Base-by-base conservation (phyloP, 2,113 vertebrate genomes). In the Phylloscopus trochilus region DNA sequence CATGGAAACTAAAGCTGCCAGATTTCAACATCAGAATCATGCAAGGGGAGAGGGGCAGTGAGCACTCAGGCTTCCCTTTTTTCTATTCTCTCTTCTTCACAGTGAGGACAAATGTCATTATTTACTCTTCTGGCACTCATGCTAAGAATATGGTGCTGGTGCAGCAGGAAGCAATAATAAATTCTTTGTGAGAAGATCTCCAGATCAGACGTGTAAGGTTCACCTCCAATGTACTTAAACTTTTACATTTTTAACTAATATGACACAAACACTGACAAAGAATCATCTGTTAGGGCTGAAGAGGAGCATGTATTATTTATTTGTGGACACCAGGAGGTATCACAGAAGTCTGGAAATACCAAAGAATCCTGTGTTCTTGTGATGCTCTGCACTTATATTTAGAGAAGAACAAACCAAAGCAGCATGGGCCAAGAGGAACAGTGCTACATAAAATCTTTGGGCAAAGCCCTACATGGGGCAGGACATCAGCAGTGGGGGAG, bases 1-100 rank as follows among this genome's bases (percentile, higher is more conserved):
- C 74, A 53, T 64, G 27, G 94, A 92, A 95, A 89, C 63, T 58
- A 83, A 69, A 94, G 51, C 78, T 87, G 89, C 69, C 62, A 79
- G 89, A 83, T 86, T 95, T 96, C 62, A 79, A 88, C 64, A 90
- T 81, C 68, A 86, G 74, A 60, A 83, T 23, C n/a, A 6, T 55
- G 33, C 11, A 52, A 63, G 28, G 30, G 24, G 30, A 87, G 62
- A 93, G 11, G 23, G 53, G 7, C 33, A 87, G 24, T 17, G 35
- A 73, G 46, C 17, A 52, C 26, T 72, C 52, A 89, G 73, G 31
- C 59, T 93, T 82, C 51, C 20, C 37, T 75, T 35, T 88, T 92
- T 84, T 66, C 33, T 69, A 15, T 55, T 63, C 44, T 28, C 35
- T 82, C 89, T 87, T 58, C 66, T 88, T 56, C 35, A 27, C 20